phyloP scores from a whole-genome alignment of 2,113 vertebrate genomes.

The Onychostruthus taczanowskii region DNA sequence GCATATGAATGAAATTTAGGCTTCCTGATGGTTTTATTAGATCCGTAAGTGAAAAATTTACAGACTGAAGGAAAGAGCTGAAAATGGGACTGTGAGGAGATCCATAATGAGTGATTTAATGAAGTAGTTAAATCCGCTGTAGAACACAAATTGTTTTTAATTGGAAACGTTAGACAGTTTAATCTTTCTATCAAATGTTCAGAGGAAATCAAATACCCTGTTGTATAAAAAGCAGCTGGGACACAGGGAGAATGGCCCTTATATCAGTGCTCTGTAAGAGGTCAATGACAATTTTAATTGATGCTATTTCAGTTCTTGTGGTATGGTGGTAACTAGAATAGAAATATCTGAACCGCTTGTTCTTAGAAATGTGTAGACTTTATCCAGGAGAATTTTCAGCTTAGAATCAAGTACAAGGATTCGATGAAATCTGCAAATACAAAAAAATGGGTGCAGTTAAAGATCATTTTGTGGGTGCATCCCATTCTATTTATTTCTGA shows the following conservation, averaged over 20 bases:
- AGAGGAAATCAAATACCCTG: constrained; percentile 31
- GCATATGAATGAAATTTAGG: constrained; percentile 36
- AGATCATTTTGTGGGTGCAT: not conserved
- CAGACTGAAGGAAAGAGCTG: not conserved
- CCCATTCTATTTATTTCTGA: not conserved
- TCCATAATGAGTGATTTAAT: not conserved
- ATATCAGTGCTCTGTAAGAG: constrained; percentile 23
- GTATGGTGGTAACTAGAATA: constrained; percentile 32
- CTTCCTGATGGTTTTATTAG: constrained; percentile 19
- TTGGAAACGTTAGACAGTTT: not conserved
- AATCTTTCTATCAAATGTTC: constrained; percentile 37
- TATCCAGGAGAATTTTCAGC: not conserved
- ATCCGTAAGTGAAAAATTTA: not conserved
- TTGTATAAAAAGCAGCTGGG: constrained; percentile 61
- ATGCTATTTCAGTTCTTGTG: constrained; percentile 48
- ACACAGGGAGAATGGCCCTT: constrained; percentile 24
- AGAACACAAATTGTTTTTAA: constrained; percentile 37
- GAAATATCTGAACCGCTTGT: constrained; percentile 36
- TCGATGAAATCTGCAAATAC: not conserved
- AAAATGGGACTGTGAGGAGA: not conserved
- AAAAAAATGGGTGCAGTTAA: not conserved
- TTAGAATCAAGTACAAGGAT: not conserved
- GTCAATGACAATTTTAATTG: constrained; percentile 67
- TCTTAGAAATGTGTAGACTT: constrained; percentile 45
- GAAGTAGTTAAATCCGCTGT: constrained; percentile 24